Evolutionary conservation across 2,888 invertebrate species (phyloP), one percentile per base, ranked within the genome.

Genomic region (Cheilosia grossa): DNA sequence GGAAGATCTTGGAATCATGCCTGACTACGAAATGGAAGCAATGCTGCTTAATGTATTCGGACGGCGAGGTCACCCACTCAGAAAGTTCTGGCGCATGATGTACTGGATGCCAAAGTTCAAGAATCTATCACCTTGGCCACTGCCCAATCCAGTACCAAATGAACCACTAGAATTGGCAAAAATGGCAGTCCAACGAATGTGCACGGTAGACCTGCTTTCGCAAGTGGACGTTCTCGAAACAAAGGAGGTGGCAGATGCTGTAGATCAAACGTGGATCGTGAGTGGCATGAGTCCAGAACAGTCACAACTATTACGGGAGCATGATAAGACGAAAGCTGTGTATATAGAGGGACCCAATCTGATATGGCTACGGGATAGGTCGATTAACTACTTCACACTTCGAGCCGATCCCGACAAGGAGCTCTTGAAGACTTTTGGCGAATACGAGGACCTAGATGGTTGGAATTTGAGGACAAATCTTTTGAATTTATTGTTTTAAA

Each of bases 41-140:
- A 95, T 97, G 91, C 92, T 99, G 9, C 89, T 96, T 1, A 96
- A 96, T 89, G 94, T 96, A 59, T 99, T 99, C 92, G 99, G 99
- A 0, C 92, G 92, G 24, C 93, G 95, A 87, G 96, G 96, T 0
- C 93, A 94, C 89, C 96, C 96, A 0, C 90, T 96, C 5, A 93
- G 96, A 72, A 96, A 96, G 89, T 96, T 93, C 89, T 95, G 96
- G 95, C 93, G 96, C 13, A 96, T 97, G 95, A 94, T 96, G 94
- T 97, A 97, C 89, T 97, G 96, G 97, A 95, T 96, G 95, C 98
- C 99, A 0, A 99, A 99, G 91, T 97, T 99, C 90, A 97, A 95
- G 90, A 95, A 98, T 90, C 91, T 96, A 0, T 97, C 96, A 72
- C 98, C 98, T 0, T 98, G 97, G 96, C 94, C 94, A 4, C 91